These are phyloP conservation scores for Drosophila repletoides DNA, from an alignment of 1,140 invertebrate genomes.

Conservation along the genomic window DNA sequence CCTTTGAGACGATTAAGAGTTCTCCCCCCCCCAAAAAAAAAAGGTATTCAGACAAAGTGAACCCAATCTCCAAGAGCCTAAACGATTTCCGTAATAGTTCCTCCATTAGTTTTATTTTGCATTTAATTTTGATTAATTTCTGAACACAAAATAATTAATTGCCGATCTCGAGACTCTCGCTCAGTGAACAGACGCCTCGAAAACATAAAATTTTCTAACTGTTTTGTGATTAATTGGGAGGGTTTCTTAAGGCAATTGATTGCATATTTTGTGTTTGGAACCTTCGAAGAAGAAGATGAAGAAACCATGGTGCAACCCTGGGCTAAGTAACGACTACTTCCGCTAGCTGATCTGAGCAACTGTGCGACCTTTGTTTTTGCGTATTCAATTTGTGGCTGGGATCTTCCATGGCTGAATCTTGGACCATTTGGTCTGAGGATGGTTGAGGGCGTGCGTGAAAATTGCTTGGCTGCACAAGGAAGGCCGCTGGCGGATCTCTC, in stretches of 20 bases:
- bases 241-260: slow-evolving; percentile 15
- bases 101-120: too few relatives aligned
- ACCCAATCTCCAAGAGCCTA: too few relatives aligned
- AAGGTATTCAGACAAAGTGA: too few relatives aligned
- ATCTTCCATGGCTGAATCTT: too few relatives aligned
- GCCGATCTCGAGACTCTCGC: not conserved
- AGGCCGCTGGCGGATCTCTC: slow-evolving; percentile 61
- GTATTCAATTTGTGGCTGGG: slow-evolving; percentile 39
- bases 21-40: too few relatives aligned
- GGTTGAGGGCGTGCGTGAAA: slow-evolving; percentile 72
- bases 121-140: too few relatives aligned
- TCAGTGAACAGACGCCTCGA: not conserved
- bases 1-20: too few relatives aligned
- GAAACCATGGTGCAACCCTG: slow-evolving; percentile 12
- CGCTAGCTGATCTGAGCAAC: slow-evolving; percentile 13
- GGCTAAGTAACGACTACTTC: slow-evolving; percentile 29
- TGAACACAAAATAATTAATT: too few relatives aligned
- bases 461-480: slow-evolving; percentile 62
- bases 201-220: slow-evolving; percentile 9
- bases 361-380: slow-evolving; percentile 29
- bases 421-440: too few relatives aligned
- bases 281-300: not conserved
- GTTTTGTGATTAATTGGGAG: slow-evolving; percentile 23
- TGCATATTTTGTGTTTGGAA: not conserved
- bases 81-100: too few relatives aligned